These are phyloP conservation scores for Aldrovandia affinis DNA, from an alignment of 2,797 vertebrate genomes.

Conservation along the genomic window DNA sequence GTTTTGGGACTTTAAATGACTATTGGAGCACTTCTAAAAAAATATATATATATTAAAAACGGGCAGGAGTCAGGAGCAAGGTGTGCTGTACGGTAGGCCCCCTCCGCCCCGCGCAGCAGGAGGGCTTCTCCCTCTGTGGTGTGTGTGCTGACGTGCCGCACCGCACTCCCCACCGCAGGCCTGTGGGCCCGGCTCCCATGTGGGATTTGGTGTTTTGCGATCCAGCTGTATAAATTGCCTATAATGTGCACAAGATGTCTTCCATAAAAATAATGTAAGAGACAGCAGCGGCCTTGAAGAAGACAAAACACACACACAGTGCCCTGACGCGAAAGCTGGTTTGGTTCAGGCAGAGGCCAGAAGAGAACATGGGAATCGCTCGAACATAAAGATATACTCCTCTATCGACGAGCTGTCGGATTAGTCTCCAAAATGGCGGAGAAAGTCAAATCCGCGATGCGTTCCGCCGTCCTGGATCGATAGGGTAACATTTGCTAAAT, in stretches of 20 bases:
- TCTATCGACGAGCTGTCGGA: not conserved
- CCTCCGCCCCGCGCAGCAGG: too few species aligned
- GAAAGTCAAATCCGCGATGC: not conserved
- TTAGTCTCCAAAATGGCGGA: not conserved
- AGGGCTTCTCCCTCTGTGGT: too few species aligned
- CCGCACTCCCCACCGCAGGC: not conserved
- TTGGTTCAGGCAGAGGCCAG: not conserved
- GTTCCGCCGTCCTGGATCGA: not conserved
- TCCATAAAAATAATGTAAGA: not conserved
- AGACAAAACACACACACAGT: not conserved
- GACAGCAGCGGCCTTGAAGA: not conserved
- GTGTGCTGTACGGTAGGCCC: constrained; percentile 1
- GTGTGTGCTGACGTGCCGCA: too few species aligned
- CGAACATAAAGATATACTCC: not conserved
- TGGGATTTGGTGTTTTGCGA: not conserved
- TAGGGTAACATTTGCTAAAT: not conserved
- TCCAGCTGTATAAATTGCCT: not conserved
- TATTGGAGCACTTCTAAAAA: not conserved
- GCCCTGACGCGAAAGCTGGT: not conserved
- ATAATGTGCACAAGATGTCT: not conserved
- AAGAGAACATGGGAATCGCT: not conserved
- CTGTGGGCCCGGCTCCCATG: not conserved
- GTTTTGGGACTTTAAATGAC: not conserved
- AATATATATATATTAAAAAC: not conserved
- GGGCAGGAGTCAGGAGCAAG: not conserved